Evolutionary conservation across 2,113 vertebrate species (phyloP).

Genomic region (Macrotus californicus): DNA sequence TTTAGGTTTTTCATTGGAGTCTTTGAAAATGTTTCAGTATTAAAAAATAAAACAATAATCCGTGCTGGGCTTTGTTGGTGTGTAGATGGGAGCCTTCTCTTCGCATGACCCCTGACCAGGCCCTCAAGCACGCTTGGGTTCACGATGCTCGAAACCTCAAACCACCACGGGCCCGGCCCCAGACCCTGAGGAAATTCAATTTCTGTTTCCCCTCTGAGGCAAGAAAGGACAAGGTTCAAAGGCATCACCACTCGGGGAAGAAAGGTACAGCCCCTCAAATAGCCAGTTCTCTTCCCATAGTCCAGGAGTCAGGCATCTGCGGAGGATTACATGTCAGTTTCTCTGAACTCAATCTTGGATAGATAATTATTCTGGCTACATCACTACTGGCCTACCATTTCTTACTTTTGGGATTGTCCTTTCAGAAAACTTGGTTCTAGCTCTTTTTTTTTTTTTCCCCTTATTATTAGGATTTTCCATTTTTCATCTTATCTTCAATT

Average conservation of each 20-base stretch:
- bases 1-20: neutral
- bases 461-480: neutral
- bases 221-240: slow-evolving; percentile 70
- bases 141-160: slow-evolving; percentile 83
- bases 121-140: slow-evolving; percentile 90
- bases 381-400: neutral
- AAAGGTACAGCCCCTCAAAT: neutral
- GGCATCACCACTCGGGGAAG: neutral
- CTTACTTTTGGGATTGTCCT: neutral
- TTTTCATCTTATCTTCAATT: neutral
- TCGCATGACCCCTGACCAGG: slow-evolving; percentile 92
- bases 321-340: neutral
- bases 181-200: slow-evolving; percentile 69
- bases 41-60: slow-evolving; percentile 13
- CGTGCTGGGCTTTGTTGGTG: slow-evolving; percentile 4
- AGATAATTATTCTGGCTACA: neutral
- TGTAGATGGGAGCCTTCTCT: slow-evolving; percentile 92
- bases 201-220: slow-evolving; percentile 64
- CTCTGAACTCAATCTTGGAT: neutral
- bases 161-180: slow-evolving; percentile 74
- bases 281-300: neutral
- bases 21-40: neutral
- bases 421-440: neutral
- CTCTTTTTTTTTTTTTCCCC: neutral
- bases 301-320: neutral